Percentiles rank a stretch among this genome's conserved stretches.
These are phyloP conservation scores for Drosophila niveifrons DNA, from an alignment of 2,888 invertebrate genomes.

Conservation along the genomic window DNA sequence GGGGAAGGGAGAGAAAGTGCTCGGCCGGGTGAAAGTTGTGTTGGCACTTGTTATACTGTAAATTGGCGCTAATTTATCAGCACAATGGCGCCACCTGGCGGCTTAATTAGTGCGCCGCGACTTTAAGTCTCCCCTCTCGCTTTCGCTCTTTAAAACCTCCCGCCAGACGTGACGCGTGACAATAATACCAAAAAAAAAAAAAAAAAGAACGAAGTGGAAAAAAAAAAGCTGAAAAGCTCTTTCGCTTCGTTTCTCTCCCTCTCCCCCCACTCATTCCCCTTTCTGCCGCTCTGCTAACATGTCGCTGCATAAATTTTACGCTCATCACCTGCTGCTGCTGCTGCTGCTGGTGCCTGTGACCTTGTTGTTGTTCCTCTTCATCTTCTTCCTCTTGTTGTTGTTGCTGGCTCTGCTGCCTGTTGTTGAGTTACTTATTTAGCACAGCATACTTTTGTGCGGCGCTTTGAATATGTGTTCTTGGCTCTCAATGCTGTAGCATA, in stretches of 20 bases:
- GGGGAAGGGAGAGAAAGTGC: neutral
- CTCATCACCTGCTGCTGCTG: slow-evolving; percentile 77
- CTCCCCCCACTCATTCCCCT: neutral
- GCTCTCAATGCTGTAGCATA: slow-evolving; percentile 17
- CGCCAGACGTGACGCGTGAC: slow-evolving; percentile 77
- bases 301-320: slow-evolving; percentile 80
- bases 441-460: slow-evolving; percentile 68
- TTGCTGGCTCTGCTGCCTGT: slow-evolving; percentile 33
- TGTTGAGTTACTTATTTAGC: slow-evolving; percentile 75
- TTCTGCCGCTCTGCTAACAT: slow-evolving; percentile 59
- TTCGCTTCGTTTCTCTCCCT: neutral
- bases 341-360: slow-evolving; percentile 61
- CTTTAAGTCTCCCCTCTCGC: slow-evolving; percentile 32
- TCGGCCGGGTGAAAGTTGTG: slow-evolving; percentile 33
- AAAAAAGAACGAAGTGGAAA: slow-evolving; percentile 1
- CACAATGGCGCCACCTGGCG: slow-evolving; percentile 66
- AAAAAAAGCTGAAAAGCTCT: slow-evolving; percentile 50
- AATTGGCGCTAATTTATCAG: slow-evolving; percentile 66
- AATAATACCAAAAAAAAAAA: slow-evolving; percentile 61
- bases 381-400: slow-evolving; percentile 28
- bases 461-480: slow-evolving; percentile 20
- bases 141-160: slow-evolving; percentile 7
- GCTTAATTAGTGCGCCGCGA: slow-evolving; percentile 55
- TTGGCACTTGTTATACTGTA: slow-evolving; percentile 59
- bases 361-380: slow-evolving; percentile 57